A percentile compares a stretch with the other conserved stretches of the same genome.
These are phyloP conservation scores for Petrocephalus microphthalmus DNA, from an alignment of 2,113 vertebrate species.

Conservation along the genomic window DNA sequence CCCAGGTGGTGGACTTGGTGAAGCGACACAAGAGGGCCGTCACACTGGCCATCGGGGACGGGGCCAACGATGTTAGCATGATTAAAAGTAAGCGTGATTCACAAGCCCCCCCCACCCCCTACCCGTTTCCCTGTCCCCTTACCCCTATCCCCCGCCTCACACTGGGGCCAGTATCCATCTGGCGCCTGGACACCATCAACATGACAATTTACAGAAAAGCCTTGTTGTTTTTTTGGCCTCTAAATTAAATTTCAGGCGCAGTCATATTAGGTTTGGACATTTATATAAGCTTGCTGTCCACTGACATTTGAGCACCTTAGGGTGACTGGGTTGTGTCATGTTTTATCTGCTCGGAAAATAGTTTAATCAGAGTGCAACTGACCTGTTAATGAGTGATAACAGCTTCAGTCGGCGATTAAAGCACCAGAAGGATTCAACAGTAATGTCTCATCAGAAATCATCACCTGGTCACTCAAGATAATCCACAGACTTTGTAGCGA, in stretches of 20 bases:
- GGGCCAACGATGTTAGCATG: conserved; percentile 78
- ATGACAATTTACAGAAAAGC: neutral
- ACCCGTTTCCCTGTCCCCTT: no score
- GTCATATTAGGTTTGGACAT: neutral
- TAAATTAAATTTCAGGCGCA: neutral
- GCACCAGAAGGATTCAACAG: no score
- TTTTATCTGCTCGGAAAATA: neutral
- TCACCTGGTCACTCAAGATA: no score
- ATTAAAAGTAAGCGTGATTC: conserved; percentile 65
- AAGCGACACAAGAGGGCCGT: conserved; percentile 64
- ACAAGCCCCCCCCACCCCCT: neutral
- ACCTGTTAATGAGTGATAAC: neutral
- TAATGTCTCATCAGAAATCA: no score
- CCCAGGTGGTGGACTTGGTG: conserved; percentile 71
- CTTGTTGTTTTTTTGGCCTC: neutral
- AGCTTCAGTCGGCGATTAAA: neutral
- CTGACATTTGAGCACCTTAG: neutral
- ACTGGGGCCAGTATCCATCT: neutral
- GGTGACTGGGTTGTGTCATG: neutral
- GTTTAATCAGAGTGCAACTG: neutral
- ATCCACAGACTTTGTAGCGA: no score
- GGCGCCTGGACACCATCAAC: neutral
- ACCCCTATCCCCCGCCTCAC: neutral
- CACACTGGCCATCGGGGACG: conserved; percentile 66
- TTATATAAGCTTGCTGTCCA: neutral